phyloP scores from a whole-genome alignment of 2,113 vertebrate genomes.

The Lanius ludovicianus region DNA sequence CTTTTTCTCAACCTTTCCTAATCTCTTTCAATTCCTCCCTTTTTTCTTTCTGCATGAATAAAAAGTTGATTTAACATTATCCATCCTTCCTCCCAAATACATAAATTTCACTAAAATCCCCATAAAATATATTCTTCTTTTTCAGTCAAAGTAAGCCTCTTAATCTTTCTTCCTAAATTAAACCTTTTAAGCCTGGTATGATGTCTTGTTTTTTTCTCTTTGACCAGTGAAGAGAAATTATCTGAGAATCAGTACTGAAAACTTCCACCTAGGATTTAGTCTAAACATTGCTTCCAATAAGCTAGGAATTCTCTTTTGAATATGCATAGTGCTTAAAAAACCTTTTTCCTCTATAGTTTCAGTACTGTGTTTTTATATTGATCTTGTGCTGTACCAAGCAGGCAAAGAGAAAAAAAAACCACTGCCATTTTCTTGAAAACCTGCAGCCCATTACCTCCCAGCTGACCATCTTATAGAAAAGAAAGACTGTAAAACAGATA shows the following conservation, averaged over 20 bases:
- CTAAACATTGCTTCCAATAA: neutral
- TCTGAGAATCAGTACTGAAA: neutral
- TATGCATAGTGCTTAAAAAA: neutral
- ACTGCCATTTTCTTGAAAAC: neutral
- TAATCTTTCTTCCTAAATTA: neutral
- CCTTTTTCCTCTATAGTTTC: neutral
- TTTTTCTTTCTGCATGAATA: neutral
- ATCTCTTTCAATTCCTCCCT: neutral
- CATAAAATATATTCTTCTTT: neutral
- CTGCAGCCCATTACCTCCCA: neutral
- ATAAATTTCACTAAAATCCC: neutral
- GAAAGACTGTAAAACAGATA: neutral
- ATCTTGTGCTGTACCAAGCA: neutral
- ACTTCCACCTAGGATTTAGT: neutral
- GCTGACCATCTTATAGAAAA: neutral
- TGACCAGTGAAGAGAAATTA: neutral
- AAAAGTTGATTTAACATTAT: neutral
- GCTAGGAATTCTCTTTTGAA: neutral
- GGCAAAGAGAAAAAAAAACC: neutral
- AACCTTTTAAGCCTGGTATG: neutral
- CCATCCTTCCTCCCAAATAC: neutral
- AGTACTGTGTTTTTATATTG: neutral
- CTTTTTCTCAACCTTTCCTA: neutral
- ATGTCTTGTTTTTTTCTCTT: neutral
- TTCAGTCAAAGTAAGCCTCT: neutral